Evolutionary conservation across 1,140 invertebrate genomes (phyloP).

Genomic region (Daktulosphaira vitifoliae): DNA sequence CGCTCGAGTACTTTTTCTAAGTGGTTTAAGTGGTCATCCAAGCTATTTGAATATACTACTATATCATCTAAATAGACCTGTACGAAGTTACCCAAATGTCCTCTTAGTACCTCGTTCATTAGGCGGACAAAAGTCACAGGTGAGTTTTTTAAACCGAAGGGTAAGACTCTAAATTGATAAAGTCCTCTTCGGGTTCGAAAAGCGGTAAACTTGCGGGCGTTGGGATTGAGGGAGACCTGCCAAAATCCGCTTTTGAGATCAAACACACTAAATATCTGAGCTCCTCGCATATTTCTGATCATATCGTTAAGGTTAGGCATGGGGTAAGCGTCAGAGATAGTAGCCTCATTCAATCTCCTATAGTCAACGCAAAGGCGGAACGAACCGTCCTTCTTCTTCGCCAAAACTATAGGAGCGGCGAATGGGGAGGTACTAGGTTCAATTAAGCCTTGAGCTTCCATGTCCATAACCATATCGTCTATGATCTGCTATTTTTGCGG

Average conservation of each 20-base stretch:
- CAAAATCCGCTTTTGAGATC: neutral
- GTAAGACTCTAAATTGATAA: slow-evolving; percentile 44
- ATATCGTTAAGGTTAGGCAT: neutral
- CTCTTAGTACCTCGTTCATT: slow-evolving; percentile 42
- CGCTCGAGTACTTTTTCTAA: neutral
- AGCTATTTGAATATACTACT: neutral
- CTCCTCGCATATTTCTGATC: neutral
- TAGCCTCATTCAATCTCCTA: neutral
- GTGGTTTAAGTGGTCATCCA: neutral
- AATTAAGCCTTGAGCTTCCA: neutral
- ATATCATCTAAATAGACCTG: slow-evolving; percentile 15
- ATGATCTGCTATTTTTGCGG: neutral
- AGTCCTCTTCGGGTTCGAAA: slow-evolving; percentile 44
- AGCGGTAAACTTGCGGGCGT: slow-evolving; percentile 44
- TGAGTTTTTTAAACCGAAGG: slow-evolving; percentile 45
- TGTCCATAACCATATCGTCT: neutral
- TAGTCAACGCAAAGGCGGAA: neutral
- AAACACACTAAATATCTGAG: neutral
- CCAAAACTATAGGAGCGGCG: neutral
- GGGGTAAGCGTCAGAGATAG: neutral
- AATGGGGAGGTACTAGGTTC: neutral
- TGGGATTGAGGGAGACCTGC: slow-evolving; percentile 31
- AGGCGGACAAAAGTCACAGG: slow-evolving; percentile 44
- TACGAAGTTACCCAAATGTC: neutral
- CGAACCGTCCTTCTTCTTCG: neutral